Evolutionary conservation across 2,888 invertebrate species (phyloP).

Genomic region (Invenusta paracnida): DNA sequence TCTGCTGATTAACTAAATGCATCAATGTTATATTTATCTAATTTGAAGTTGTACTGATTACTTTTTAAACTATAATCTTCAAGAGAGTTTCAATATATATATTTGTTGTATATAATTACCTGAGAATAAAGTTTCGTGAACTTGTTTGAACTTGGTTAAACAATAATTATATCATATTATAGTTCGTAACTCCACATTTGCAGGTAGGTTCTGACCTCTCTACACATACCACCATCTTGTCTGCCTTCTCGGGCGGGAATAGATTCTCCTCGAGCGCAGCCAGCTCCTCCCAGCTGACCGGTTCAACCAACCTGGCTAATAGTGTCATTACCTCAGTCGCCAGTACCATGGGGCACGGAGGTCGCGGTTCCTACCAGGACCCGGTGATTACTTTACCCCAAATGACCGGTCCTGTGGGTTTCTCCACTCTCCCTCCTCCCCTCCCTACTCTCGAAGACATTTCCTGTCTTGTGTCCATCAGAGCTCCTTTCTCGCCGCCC

Average conservation of each 20-base stretch:
- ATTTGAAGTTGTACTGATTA: too few relatives aligned
- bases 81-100: too few relatives aligned
- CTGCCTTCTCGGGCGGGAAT: not conserved
- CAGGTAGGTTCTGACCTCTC: not conserved
- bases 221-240: not conserved
- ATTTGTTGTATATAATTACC: too few relatives aligned
- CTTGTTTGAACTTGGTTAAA: too few relatives aligned
- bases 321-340: not conserved
- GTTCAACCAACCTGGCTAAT: not conserved
- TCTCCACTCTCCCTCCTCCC: not conserved
- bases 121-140: too few relatives aligned
- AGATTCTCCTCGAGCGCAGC: not conserved
- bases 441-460: constrained; percentile 11
- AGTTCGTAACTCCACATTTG: too few relatives aligned
- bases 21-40: too few relatives aligned
- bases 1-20: too few relatives aligned
- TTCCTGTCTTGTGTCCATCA: constrained; percentile 8
- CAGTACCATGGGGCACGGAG: constrained; percentile 6
- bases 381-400: too few relatives aligned
- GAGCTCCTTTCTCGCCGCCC: constrained; percentile 42
- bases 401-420: not conserved
- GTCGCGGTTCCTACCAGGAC: constrained; percentile 32
- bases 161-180: too few relatives aligned
- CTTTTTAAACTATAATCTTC: too few relatives aligned
- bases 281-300: not conserved